phyloP scores from a whole-genome alignment of 2,888 invertebrate genomes.

The Drosophila tripunctata region DNA sequence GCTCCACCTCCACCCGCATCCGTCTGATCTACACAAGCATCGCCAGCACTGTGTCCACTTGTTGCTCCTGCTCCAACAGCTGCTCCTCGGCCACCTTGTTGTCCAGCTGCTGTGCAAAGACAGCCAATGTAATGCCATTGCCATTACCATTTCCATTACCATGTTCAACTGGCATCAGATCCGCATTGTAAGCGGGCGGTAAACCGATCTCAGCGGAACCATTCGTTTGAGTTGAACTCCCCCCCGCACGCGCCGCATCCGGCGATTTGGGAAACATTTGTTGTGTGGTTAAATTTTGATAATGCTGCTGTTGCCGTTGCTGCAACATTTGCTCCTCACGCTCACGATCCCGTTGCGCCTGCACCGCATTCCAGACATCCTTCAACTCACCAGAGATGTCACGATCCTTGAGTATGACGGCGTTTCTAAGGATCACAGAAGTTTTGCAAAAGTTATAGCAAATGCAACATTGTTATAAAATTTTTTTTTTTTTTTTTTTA shows the following conservation, averaged over 20 bases:
- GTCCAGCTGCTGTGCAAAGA: constrained; percentile 75
- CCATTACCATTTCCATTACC: constrained; percentile 5
- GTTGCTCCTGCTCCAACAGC: constrained; percentile 37
- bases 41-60: too few relatives aligned
- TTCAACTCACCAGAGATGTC: constrained; percentile 90
- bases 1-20: constrained; percentile 69
- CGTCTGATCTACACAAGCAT: constrained; percentile 63
- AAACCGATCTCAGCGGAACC: constrained; percentile 44
- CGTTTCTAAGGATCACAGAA: constrained; percentile 82
- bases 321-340: constrained; percentile 83
- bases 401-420: constrained; percentile 87
- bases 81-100: constrained; percentile 70
- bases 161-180: constrained; percentile 51
- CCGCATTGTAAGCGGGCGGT: constrained; percentile 54
- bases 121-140: constrained; percentile 65
- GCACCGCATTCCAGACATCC: constrained; percentile 90
- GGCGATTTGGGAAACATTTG: constrained; percentile 82
- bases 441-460: background rate
- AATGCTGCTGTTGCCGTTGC: constrained; percentile 83
- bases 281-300: constrained; percentile 81
- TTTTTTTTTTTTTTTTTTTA: background rate
- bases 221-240: constrained; percentile 41
- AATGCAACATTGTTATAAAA: background rate
- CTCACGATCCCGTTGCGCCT: constrained; percentile 84
- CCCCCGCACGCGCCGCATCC: constrained; percentile 59